Percentiles rank a stretch among this genome's conserved stretches.
Evolutionary conservation across 2,888 invertebrate genomes (phyloP).

Genomic region (Microdon myrmicae): DNA sequence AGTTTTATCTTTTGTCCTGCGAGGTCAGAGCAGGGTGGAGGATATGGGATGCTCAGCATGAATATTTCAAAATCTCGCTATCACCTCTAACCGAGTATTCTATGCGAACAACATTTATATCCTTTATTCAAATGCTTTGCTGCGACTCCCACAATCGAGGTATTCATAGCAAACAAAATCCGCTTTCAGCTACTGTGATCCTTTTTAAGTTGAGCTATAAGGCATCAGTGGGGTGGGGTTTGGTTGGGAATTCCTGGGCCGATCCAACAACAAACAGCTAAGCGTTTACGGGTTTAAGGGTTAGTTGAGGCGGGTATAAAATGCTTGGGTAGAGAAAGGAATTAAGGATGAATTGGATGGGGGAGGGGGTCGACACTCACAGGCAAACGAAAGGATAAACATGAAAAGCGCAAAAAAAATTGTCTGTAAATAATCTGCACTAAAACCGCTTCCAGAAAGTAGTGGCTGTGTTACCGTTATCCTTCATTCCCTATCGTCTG

Average conservation of each 20-base stretch:
- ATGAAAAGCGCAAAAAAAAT: slow-evolving; percentile 10
- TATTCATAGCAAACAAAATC: slow-evolving; percentile 44
- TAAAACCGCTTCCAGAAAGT: slow-evolving; percentile 41
- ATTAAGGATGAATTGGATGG: slow-evolving; percentile 20
- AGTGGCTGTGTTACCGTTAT: no score
- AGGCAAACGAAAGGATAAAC: slow-evolving; percentile 27
- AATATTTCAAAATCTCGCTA: slow-evolving; percentile 31
- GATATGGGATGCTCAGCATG: no score
- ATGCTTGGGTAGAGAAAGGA: slow-evolving; percentile 32
- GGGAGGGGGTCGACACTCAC: slow-evolving; percentile 3
- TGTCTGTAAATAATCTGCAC: slow-evolving; percentile 49
- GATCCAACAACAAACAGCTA: slow-evolving; percentile 46
- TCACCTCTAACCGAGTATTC: slow-evolving; percentile 52
- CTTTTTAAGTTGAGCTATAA: no score
- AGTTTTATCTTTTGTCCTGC: slow-evolving; percentile 17
- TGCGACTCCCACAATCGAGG: slow-evolving; percentile 20
- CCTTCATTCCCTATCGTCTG: not conserved
- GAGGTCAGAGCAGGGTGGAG: not conserved
- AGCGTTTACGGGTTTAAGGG: no score
- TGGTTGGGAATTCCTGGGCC: slow-evolving; percentile 15
- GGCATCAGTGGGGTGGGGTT: not conserved
- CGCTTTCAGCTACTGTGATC: slow-evolving; percentile 50
- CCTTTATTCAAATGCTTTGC: slow-evolving; percentile 42
- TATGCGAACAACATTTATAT: slow-evolving; percentile 46
- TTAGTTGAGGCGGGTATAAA: no score